Conservation (phyloP, 2,888 invertebrate genomes). For the Spilosoma lubricipeda region DNA sequence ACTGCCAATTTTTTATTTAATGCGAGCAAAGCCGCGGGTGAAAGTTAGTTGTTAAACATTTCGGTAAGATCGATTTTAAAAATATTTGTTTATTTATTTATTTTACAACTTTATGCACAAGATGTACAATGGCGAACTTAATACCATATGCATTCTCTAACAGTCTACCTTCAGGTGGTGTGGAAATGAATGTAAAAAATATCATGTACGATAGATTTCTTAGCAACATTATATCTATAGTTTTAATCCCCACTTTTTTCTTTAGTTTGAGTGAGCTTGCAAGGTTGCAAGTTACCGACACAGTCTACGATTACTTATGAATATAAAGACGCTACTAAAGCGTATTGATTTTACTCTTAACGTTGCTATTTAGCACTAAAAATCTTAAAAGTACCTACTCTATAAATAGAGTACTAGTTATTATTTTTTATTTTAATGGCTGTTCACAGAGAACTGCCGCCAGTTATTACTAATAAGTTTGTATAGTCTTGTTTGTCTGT, state of each 20-base stretch:
- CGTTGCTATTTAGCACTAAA: background rate
- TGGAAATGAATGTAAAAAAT: too few species aligned
- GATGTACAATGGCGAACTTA: too few species aligned
- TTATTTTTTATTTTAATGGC: background rate
- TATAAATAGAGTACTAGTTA: background rate
- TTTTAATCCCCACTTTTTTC: background rate
- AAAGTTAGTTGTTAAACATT: background rate
- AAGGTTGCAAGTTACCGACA: background rate
- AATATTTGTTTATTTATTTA: too few species aligned
- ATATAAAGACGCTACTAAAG: background rate
- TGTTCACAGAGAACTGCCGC: slow-evolving; percentile 3
- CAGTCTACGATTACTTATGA: background rate
- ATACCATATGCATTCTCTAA: too few species aligned
- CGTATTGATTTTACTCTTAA: background rate
- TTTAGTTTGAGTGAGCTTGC: background rate
- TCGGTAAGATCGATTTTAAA: too few species aligned
- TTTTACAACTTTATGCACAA: too few species aligned
- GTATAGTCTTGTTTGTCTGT: slow-evolving; percentile 9
- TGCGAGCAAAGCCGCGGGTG: too few species aligned
- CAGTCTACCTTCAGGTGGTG: too few species aligned
- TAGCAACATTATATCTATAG: background rate
- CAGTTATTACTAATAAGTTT: background rate
- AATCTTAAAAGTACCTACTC: background rate
- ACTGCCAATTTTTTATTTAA: too few species aligned
- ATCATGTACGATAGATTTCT: background rate